These are phyloP conservation scores for Pocota personata DNA, from an alignment of 2,888 invertebrate species.

Conservation along the genomic window DNA sequence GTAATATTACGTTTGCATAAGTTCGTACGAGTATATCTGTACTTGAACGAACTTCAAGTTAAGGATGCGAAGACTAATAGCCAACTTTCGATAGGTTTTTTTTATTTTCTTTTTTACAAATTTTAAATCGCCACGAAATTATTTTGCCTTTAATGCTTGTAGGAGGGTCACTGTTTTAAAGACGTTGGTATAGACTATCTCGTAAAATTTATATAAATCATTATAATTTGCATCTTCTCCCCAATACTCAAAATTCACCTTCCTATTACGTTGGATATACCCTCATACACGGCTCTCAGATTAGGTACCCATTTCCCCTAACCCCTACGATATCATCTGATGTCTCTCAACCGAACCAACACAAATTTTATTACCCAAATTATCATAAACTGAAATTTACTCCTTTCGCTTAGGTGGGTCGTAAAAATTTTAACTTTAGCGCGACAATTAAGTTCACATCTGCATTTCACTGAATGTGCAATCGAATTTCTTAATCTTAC, in stretches of 20 bases:
- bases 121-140: too few species aligned
- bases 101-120: too few species aligned
- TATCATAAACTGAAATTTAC: conserved; percentile 10
- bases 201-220: too few species aligned
- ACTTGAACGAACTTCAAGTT: too few species aligned
- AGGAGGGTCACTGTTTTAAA: too few species aligned
- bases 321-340: neutral
- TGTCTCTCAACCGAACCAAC: neutral
- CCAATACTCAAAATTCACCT: neutral
- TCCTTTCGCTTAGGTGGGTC: conserved; percentile 10
- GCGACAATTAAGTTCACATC: conserved; percentile 18
- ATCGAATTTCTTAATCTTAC: conserved; percentile 30
- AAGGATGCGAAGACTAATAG: too few species aligned
- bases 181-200: too few species aligned
- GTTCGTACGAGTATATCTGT: too few species aligned
- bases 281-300: neutral
- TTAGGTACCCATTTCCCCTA: neutral
- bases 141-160: too few species aligned
- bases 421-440: neutral
- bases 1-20: too few species aligned
- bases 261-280: neutral
- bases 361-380: neutral
- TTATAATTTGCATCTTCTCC: neutral
- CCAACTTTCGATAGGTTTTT: too few species aligned
- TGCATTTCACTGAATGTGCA: conserved; percentile 37